Percentiles rank a stretch among this genome's conserved stretches.
These are phyloP conservation scores for Eretmochelys imbricata DNA, from an alignment of 2,113 vertebrate genomes.

Conservation along the genomic window DNA sequence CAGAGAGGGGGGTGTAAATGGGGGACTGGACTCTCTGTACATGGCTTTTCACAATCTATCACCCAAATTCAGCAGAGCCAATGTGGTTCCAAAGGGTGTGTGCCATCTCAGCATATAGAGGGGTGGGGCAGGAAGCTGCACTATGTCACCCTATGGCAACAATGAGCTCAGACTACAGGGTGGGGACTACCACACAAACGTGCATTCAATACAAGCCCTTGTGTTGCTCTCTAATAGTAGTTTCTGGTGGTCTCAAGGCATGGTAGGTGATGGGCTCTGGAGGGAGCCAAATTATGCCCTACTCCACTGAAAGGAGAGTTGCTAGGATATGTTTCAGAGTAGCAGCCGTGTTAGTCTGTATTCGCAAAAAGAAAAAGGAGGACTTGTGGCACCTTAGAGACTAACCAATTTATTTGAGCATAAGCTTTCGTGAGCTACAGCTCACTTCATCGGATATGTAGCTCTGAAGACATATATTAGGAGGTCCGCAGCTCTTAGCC, in stretches of 20 bases:
- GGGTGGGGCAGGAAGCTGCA: not conserved
- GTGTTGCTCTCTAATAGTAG: not conserved
- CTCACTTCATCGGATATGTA: not conserved
- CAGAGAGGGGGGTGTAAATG: not conserved
- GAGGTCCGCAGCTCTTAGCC: not conserved
- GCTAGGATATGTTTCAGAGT: not conserved
- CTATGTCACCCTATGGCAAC: not conserved
- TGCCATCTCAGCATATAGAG: not conserved
- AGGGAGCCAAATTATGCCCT: not conserved
- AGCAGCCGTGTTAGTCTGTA: too few relatives aligned
- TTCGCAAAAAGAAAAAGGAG: too few relatives aligned
- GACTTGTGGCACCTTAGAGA: too few relatives aligned
- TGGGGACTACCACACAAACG: accelerated
- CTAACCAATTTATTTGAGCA: too few relatives aligned
- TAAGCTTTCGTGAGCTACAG: too few relatives aligned
- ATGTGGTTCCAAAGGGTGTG: not conserved
- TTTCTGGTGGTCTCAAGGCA: not conserved
- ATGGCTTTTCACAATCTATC: not conserved
- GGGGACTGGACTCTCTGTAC: not conserved
- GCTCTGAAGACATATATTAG: not conserved
- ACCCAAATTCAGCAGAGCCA: not conserved
- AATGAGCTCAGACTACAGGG: not conserved
- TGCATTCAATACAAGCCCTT: accelerated
- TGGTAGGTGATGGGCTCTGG: not conserved
- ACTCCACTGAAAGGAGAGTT: not conserved